Evolutionary conservation across 2,113 vertebrate genomes (phyloP).

Genomic region (Anarrhichthys ocellatus): DNA sequence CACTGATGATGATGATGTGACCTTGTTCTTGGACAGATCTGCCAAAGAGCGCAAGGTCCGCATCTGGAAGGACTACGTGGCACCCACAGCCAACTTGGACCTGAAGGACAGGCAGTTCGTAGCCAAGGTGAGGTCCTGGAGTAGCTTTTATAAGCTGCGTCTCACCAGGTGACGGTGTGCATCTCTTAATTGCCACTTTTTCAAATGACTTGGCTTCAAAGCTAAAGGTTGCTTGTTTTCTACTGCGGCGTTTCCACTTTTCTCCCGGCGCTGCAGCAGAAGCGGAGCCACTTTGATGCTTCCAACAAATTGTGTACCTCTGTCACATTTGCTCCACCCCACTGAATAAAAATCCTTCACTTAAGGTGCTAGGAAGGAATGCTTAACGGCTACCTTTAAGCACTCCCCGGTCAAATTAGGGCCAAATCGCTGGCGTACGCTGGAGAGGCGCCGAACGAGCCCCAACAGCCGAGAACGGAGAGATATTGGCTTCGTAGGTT

Average conservation of each 20-base stretch:
- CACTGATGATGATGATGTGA: conserved; percentile 16
- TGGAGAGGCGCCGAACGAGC: conserved; percentile 44
- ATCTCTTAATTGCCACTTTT: background rate
- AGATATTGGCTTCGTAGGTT: conserved; percentile 71
- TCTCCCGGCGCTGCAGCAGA: conserved; percentile 34
- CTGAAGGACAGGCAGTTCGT: conserved; percentile 98
- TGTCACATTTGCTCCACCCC: conserved; percentile 32
- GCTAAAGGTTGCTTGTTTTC: background rate
- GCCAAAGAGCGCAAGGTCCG: conserved; percentile 95
- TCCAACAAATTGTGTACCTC: conserved; percentile 43
- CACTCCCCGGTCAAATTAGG: conserved; percentile 68
- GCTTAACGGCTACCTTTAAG: conserved; percentile 65
- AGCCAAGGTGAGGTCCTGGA: conserved; percentile 89
- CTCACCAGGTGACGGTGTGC: background rate
- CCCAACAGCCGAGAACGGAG: conserved; percentile 50
- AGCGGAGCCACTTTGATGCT: conserved; percentile 38
- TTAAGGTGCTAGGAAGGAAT: conserved; percentile 41
- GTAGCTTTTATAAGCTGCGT: background rate
- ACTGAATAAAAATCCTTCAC: conserved; percentile 24
- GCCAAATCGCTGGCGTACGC: conserved; percentile 61
- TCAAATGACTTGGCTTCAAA: conserved; percentile 11
- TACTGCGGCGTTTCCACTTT: conserved; percentile 41
- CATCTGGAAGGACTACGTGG: conserved; percentile 98
- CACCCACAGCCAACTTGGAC: conserved; percentile 96
- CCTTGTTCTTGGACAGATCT: conserved; percentile 81